Evolutionary conservation across 53 echinoderm and acorn worm species (phyloP).

Genomic region (Zoroaster sp.): DNA sequence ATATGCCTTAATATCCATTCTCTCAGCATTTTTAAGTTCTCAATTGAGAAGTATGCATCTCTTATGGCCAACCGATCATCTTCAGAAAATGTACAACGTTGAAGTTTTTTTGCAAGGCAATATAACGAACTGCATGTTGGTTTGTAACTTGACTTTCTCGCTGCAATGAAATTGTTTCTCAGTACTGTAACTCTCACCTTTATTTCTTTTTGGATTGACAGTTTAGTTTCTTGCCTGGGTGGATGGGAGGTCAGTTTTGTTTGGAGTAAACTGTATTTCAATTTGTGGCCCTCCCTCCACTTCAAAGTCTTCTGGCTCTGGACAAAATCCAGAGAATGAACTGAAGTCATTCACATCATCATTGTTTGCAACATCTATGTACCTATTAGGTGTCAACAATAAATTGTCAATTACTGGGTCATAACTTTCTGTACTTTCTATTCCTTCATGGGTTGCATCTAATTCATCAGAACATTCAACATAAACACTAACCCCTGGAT

Average conservation of each 20-base stretch:
- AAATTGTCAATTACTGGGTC: neutral
- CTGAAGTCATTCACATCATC: neutral
- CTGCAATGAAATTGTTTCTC: neutral
- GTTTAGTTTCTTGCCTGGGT: neutral
- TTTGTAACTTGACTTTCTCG: neutral
- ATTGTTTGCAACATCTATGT: no score
- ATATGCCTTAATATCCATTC: constrained; percentile 46
- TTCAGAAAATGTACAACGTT: neutral
- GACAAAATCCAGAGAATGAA: neutral
- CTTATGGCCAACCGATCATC: neutral
- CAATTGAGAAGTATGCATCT: constrained; percentile 54
- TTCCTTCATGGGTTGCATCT: neutral
- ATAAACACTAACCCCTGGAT: neutral
- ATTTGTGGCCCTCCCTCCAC: neutral
- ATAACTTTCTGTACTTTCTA: neutral
- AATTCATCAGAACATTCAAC: neutral
- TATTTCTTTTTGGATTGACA: constrained; percentile 28
- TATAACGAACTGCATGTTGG: neutral
- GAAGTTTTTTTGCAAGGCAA: neutral
- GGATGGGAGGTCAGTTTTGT: neutral
- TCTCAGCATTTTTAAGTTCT: constrained; percentile 58
- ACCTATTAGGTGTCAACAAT: neutral
- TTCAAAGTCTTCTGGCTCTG: no score
- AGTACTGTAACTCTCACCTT: neutral
- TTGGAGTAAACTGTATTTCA: neutral